A percentile compares a stretch with the other conserved stretches of the same genome.
Evolutionary conservation across 2,888 invertebrate species (phyloP).

Genomic region (Cerastis rubricosa): DNA sequence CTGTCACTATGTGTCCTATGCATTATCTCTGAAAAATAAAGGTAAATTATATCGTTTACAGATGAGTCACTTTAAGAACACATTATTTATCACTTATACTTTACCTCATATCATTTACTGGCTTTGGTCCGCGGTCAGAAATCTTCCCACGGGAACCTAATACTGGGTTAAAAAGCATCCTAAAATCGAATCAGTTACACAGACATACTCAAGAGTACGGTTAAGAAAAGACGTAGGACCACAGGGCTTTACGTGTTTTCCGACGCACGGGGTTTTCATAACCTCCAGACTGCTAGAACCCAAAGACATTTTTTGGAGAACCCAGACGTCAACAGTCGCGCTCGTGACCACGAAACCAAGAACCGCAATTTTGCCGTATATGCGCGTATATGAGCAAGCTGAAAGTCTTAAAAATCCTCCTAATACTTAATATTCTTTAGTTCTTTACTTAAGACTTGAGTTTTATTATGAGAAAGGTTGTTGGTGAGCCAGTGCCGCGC

Average conservation of each 20-base stretch:
- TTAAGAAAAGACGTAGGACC: neutral
- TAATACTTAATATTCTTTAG: neutral
- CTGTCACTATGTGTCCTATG: neutral
- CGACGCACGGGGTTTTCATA: too few species aligned
- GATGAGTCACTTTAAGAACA: conserved; percentile 3
- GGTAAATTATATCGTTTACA: conserved; percentile 11
- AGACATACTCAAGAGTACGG: neutral
- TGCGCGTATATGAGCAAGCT: neutral
- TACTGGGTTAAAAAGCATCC: neutral
- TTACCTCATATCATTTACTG: neutral
- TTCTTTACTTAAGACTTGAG: conserved; percentile 27
- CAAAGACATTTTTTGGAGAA: neutral
- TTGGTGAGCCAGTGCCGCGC: conserved; percentile 27
- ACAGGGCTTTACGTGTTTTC: neutral
- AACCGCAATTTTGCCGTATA: neutral
- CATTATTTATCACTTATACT: neutral
- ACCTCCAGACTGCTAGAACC: neutral
- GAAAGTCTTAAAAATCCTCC: neutral
- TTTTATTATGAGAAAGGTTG: conserved; percentile 32
- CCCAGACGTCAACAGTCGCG: neutral
- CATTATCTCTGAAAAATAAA: conserved; percentile 10
- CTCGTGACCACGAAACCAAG: neutral
- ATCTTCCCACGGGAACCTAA: neutral
- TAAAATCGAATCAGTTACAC: neutral
- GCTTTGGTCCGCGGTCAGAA: neutral